phyloP scores from a whole-genome alignment of 2,888 invertebrate genomes.

The Caenorhabditis doughertyi region DNA sequence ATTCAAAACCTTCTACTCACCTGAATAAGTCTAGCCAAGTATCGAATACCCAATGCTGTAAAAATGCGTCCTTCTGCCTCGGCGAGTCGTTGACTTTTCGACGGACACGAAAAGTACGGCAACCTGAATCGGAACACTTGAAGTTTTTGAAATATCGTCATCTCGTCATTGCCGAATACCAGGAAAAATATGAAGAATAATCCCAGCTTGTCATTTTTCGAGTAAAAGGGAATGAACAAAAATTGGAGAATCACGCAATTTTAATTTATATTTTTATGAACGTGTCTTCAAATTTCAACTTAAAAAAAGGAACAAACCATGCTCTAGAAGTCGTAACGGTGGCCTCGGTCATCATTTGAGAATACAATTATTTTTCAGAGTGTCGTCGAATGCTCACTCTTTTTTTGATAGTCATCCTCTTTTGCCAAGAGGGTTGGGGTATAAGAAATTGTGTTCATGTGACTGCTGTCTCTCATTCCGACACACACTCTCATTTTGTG shows the following conservation, averaged over 20 bases:
- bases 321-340: constrained; percentile 23
- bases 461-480: constrained; percentile 13
- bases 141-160: constrained; percentile 19
- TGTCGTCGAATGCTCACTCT: constrained; percentile 24
- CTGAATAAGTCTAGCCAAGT: constrained; percentile 53
- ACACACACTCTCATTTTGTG: constrained; percentile 39
- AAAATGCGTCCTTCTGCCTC: constrained; percentile 58
- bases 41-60: constrained; percentile 43
- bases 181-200: constrained; percentile 23
- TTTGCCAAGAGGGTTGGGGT: neutral
- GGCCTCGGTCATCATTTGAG: constrained; percentile 34
- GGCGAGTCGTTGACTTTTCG: constrained; percentile 53
- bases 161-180: constrained; percentile 14
- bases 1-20: no score
- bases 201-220: neutral
- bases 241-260: neutral
- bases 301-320: constrained; percentile 30
- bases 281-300: neutral
- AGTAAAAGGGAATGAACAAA: neutral
- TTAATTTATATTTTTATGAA: neutral
- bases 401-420: constrained; percentile 11
- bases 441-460: constrained; percentile 35
- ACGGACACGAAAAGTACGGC: constrained; percentile 46
- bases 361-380: neutral
- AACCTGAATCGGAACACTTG: constrained; percentile 41